A percentile compares a stretch with the other conserved stretches of the same genome.
Evolutionary conservation across 2,113 vertebrate genomes (phyloP).

Genomic region (Butastur rufipennis): DNA sequence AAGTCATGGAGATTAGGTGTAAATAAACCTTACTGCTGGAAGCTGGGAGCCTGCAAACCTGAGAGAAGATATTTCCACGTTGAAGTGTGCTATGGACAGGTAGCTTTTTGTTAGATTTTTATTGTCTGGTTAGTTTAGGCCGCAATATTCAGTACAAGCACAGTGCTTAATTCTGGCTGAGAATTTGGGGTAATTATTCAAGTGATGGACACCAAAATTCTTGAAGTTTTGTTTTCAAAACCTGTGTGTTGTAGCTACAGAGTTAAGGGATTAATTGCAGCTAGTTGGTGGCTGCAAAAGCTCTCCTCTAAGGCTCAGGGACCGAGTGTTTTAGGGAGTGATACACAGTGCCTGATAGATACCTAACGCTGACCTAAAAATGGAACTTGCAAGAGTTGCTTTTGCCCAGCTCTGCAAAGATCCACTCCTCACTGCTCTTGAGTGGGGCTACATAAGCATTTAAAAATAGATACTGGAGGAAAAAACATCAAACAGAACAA

Average conservation of each 20-base stretch:
- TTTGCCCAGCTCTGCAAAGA: not conserved
- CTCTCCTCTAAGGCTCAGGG: not conserved
- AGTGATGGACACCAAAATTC: not conserved
- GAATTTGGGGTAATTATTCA: not conserved
- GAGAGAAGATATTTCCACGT: not conserved
- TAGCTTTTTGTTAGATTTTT: not conserved
- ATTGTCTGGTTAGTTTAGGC: not conserved
- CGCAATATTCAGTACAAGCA: not conserved
- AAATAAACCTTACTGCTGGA: not conserved
- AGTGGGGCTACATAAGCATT: not conserved
- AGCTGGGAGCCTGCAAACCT: not conserved
- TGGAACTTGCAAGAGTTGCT: not conserved
- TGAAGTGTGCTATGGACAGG: not conserved
- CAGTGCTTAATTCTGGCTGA: not conserved
- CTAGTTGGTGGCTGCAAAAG: not conserved
- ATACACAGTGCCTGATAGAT: not conserved
- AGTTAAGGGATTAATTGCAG: not conserved
- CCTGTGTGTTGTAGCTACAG: not conserved
- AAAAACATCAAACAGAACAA: not conserved
- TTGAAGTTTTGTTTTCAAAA: not conserved
- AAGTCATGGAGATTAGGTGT: not conserved
- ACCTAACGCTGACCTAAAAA: not conserved
- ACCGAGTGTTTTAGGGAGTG: not conserved
- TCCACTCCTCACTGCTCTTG: not conserved
- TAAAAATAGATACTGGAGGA: not conserved